Evolutionary conservation across 2,888 invertebrate species (phyloP), one percentile per base, ranked within the genome.

Genomic region (Ornithoptera alexandrae): DNA sequence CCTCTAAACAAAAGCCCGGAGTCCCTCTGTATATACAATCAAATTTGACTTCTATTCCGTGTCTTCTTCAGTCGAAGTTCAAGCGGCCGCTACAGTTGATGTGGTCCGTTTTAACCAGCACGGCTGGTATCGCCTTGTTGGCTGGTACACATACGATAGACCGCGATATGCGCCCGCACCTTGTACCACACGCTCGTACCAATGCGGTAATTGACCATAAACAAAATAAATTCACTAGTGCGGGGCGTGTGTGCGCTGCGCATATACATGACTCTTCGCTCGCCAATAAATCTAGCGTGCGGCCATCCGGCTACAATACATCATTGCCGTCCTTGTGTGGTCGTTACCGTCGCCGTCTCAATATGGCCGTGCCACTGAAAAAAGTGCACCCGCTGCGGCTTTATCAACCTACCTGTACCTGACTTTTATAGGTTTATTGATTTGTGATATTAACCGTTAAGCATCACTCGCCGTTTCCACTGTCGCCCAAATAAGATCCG

Each of bases 141-240:
- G 50, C 60, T 24, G 59, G 46, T 65, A 65, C 42, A 42, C 42
- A 69, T 65, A 61, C 59, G 39, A 58, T 63, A 60, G 42, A 57
- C 24, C 20, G 46, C 36, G 62, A 62, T 58, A 53, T 20, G 60
- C 18, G 50, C 39, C 30, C 57, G 66, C 15, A 59, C 56, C 60
- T 61, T 62, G 60, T 46, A 60, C 50, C 2, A 63, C 24, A 46
- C 36, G 24, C 30, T 67, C 50, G 64, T 70, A 71, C 68, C 65
- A 71, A 70, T 67, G 72, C 68, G 64, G 74, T 74, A 77, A 79
- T 78, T 78, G 79, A 74, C 80, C 80, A 85, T 85, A 86, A 84
- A 85, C 83, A 84, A 86, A 84, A 83, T 84, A 81, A 81, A 83
- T 83, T 77, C 79, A 75, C 82, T 75, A 77, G 79, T 76, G 74